Evolutionary conservation across 2,888 invertebrate genomes (phyloP), one percentile per base, ranked within the genome.

Genomic region (Tinea semifulvella): DNA sequence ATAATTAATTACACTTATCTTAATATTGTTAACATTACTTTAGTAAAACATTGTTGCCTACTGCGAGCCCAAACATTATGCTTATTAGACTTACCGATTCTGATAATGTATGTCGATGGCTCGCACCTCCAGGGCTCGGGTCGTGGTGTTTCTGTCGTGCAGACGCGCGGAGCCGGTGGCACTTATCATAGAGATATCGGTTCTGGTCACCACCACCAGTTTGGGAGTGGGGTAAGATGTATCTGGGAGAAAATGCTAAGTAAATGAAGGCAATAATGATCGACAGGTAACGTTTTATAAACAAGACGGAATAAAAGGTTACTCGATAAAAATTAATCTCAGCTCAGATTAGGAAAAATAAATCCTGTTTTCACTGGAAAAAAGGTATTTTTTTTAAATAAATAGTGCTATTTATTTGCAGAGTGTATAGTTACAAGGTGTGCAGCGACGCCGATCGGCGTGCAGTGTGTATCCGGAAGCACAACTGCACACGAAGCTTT

Each of bases 401-500:
- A n/a, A n/a, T n/a, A n/a, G n/a, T n/a, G n/a, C n/a, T n/a, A n/a
- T n/a, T n/a, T n/a, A n/a, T n/a, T n/a, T n/a, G n/a, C n/a, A n/a
- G n/a, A n/a, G n/a, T n/a, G n/a, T n/a, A 22, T 31, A 7, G 7
- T n/a, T 11, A 31, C 7, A 6, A 18, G 40, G 22, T n/a, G 2
- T 4, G 11, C 40, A 40, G 18, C 11, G 2, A 2, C 10, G 10
- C 10, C 77, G 81, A 57, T 83, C 83, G 44, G 75, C 65, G 45
- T 63, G 64, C 53, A 72, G 63, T 47, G 22, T 13, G 68, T 94
- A 94, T 2, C 94, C 93, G 11, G 76, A 59, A 2, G 83, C 86
- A 79, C 95, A 95, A 8, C 82, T 68, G 73, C 95, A 96, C 36
- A 74, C 63, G 71, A 81, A 92, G 25, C 88, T 86, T 49, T 88